phyloP scores from a whole-genome alignment of 2,113 vertebrate genomes.

The Tylochromis polylepis region DNA sequence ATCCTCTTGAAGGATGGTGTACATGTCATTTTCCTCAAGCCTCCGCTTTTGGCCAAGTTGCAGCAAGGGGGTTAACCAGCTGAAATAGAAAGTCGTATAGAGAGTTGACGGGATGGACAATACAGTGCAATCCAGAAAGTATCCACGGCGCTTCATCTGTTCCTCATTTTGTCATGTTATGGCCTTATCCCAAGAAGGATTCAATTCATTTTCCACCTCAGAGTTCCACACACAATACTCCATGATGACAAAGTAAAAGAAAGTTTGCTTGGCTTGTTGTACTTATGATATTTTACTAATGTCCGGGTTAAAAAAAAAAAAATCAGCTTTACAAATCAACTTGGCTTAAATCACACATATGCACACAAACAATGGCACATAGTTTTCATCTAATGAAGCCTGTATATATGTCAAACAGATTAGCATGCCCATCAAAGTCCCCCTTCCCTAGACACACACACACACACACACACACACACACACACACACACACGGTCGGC shows the following conservation, averaged over 20 bases:
- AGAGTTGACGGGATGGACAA: background rate
- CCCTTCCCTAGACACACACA: background rate
- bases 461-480: no score
- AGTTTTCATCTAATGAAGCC: background rate
- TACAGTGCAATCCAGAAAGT: background rate
- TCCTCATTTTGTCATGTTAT: background rate
- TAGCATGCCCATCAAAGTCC: background rate
- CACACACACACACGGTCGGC: no score
- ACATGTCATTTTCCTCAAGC: conserved; percentile 90
- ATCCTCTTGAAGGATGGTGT: conserved; percentile 81
- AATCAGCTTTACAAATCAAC: background rate
- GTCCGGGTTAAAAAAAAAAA: background rate
- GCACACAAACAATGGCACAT: background rate
- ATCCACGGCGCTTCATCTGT: background rate
- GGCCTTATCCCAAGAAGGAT: background rate
- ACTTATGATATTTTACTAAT: background rate
- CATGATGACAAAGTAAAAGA: background rate
- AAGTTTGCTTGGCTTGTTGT: background rate
- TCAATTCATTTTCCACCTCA: background rate
- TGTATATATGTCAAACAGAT: background rate
- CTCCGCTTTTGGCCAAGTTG: conserved; percentile 78
- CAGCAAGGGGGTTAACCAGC: conserved; percentile 90
- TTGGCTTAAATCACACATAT: background rate
- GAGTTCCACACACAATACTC: background rate
- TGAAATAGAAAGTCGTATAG: conserved; percentile 35